Base-by-base conservation (phyloP, 1,140 invertebrate species). In the Listronotus oregonensis region DNA sequence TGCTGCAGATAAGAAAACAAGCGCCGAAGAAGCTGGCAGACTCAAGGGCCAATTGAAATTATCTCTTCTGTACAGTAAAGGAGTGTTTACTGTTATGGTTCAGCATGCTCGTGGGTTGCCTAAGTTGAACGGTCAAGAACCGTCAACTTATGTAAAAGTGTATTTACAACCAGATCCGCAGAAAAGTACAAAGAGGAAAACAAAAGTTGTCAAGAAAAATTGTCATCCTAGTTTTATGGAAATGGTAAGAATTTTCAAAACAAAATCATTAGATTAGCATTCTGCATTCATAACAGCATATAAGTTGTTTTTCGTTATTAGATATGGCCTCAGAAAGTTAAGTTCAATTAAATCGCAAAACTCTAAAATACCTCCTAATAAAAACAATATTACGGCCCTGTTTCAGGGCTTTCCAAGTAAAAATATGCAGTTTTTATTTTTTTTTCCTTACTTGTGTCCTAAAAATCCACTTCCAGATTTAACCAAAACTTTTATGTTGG, bases 171-270 rank as follows among this genome's bases (percentile, higher is more conserved):
- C 86, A 74, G 96, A 92, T 81, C 91, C 83, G 75, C 90, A 85
- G 63, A 96, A 96, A 82, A 87, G 85, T 63, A 97, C 96, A 27
- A 98, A 98, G 81, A 83, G 94, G 11, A 99, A 98, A 80, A 98
- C 96, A 0, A 95, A 95, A 81, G 91, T 97, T 17, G 87, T 97
- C 1, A 90, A 91, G 69, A 89, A 90, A 72, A 96, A 92, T 76
- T 94, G 91, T 76, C 93, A 97, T 82, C 96, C 96, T 7, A 96
- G 94, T 21, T 99, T 96, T 80, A 98, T 98, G 94, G 96, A 98
- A 87, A 95, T 95, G 91, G 92, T 96, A 80, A 83, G 76, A 73
- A 54, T 59, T 63, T n/a, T n/a, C n/a, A n/a, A n/a, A n/a, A n/a
- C n/a, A n/a, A n/a, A n/a, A n/a, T n/a, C n/a, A n/a, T n/a, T n/a